Evolutionary conservation across 2,797 vertebrate species (phyloP), one percentile per base, ranked within the genome.

Genomic region (Rhinoraja longicauda): DNA sequence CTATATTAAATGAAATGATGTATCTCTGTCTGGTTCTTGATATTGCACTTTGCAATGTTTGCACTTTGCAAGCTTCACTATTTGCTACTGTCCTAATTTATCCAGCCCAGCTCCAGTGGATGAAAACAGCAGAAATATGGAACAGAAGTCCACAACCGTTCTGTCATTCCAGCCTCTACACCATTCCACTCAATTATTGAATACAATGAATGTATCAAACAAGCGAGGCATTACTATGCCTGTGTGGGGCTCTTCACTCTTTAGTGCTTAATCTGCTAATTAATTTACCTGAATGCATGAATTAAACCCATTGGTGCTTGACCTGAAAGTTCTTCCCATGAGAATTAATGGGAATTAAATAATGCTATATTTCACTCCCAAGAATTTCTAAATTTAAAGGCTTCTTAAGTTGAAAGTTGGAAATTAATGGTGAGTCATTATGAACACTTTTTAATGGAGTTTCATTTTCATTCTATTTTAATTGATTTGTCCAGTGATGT

Each of bases 251-350:
- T 13, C 77, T 39, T 78, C 77, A 78, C 32, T 78, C 77, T 39
- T 78, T 19, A 36, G 17, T 78, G 77, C 77, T 39, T 39, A 36
- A 39, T 78, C 77, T 78, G 77, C 77, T 78, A 78, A 78, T 78
- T 78, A 39, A 78, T 78, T 78, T 77, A 78, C 77, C 77, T 78
- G 77, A 78, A 78, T 78, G 77, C 77, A 39, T 78, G 77, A 78
- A 78, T 39, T 78, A 78, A 78, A 78, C 17, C 36, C 17, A 19
- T 36, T 78, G 77, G 15, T 19, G 36, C 77, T 39, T 78, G 32
- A 82, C 24, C 45, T 82, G 26, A 82, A 82, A 82, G 0, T 82
- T 24, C 24, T 29, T 57, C 39, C 21, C 19, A 26, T 57, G 24
- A 57, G 24, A 57, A 57, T 82, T 82, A 82, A 82, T 82, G 24